phyloP scores from a whole-genome alignment of 2,113 vertebrate genomes.

The Nettapus auritus region DNA sequence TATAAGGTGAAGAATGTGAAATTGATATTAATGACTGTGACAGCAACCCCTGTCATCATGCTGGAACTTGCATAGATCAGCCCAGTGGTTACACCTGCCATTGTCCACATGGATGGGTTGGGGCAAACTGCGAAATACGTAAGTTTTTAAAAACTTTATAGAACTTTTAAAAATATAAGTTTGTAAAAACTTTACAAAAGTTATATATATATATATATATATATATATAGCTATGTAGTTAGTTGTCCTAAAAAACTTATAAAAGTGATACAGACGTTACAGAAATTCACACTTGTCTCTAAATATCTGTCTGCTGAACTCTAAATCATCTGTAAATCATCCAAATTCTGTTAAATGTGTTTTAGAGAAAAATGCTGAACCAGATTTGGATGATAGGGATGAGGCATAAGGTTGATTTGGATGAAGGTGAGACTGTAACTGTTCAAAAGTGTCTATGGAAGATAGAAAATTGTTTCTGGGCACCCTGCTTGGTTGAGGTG shows the following conservation, averaged over 20 bases:
- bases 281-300: background rate
- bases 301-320: background rate
- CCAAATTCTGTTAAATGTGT: background rate
- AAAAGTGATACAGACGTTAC: background rate
- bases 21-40: constrained; percentile 92
- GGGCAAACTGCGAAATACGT: constrained; percentile 97
- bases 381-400: background rate
- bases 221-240: background rate
- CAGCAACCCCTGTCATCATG: constrained; percentile 93
- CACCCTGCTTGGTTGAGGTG: background rate
- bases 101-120: constrained; percentile 94
- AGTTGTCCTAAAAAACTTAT: background rate
- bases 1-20: constrained; percentile 91
- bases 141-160: constrained; percentile 73
- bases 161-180: background rate
- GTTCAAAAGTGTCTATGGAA: background rate
- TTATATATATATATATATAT: background rate
- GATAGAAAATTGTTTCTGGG: background rate
- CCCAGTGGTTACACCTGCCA: constrained; percentile 92
- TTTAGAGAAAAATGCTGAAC: background rate
- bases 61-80: constrained; percentile 93
- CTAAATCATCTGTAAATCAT: background rate
- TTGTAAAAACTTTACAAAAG: background rate
- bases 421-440: background rate
- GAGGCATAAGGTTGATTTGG: background rate